Conservation (phyloP, 2,888 invertebrate genomes). For the Xylophagus ater region DNA sequence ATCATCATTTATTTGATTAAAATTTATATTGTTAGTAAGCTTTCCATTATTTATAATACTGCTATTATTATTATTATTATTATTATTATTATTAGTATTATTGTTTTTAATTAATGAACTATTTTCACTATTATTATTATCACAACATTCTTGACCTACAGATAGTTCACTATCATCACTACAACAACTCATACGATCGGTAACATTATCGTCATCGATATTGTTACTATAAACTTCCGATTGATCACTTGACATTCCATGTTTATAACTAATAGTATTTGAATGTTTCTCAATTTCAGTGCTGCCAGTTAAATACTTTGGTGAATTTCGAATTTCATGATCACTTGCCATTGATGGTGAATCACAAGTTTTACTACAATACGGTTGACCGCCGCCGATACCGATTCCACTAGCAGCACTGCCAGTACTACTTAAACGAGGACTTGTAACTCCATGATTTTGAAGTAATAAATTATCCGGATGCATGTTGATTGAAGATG, state of each 20-base stretch:
- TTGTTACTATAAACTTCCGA: constrained; percentile 15
- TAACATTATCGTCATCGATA: constrained; percentile 18
- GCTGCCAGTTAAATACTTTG: neutral
- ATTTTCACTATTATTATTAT: constrained; percentile 17
- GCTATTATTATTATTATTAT: constrained; percentile 1
- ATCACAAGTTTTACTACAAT: no score
- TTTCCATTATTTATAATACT: neutral
- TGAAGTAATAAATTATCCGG: constrained; percentile 34
- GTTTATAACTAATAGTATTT: neutral
- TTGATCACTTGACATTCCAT: no score
- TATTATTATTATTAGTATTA: constrained; percentile 3
- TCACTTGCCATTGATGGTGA: neutral
- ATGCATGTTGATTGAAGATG: constrained; percentile 27
- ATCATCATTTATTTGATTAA: constrained; percentile 7
- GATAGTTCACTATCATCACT: constrained; percentile 72
- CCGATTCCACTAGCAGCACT: constrained; percentile 7
- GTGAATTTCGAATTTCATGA: neutral
- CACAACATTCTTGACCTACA: constrained; percentile 57
- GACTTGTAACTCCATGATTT: constrained; percentile 31
- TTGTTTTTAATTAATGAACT: constrained; percentile 7
- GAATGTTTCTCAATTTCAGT: neutral
- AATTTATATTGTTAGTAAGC: neutral
- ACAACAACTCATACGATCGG: constrained; percentile 51
- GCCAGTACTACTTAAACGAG: constrained; percentile 22
- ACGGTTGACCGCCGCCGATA: neutral